These are phyloP conservation scores for Meiosimyza platycephala DNA, from an alignment of 2,888 invertebrate genomes.

Conservation along the genomic window DNA sequence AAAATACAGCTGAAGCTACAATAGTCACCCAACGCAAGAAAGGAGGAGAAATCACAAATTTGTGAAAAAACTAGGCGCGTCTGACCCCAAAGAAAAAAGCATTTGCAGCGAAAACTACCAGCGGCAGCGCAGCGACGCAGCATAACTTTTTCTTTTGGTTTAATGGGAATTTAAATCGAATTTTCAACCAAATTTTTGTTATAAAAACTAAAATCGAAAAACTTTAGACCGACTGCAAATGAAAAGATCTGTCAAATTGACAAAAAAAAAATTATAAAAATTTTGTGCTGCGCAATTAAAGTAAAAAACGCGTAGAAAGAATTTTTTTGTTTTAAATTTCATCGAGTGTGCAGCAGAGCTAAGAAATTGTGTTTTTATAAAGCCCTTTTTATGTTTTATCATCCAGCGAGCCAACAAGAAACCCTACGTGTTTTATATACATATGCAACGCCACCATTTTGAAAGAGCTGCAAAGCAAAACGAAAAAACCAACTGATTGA, in stretches of 20 bases:
- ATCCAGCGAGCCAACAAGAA: neutral
- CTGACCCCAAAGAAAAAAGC: constrained; percentile 25
- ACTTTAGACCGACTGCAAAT: neutral
- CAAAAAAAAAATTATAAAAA: neutral
- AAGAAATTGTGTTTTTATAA: neutral
- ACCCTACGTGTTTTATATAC: neutral
- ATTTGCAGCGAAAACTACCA: constrained; percentile 5
- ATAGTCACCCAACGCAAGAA: constrained; percentile 7
- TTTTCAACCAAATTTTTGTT: constrained; percentile 1
- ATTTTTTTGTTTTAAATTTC: no score
- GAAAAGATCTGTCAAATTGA: neutral
- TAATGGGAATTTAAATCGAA: constrained; percentile 6
- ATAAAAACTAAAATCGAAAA: neutral
- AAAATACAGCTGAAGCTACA: constrained; percentile 20
- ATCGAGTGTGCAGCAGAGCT: neutral
- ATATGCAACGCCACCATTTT: constrained; percentile 20
- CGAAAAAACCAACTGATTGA: neutral
- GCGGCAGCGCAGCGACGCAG: constrained; percentile 10
- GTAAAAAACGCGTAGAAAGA: neutral
- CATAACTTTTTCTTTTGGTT: constrained; percentile 10
- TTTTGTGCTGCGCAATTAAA: constrained; percentile 17
- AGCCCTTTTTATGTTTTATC: no score
- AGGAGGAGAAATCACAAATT: constrained; percentile 15
- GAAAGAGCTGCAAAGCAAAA: constrained; percentile 12
- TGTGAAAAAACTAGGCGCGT: constrained; percentile 14